Evolutionary conservation across 2,113 vertebrate genomes (phyloP).

Genomic region (Prietella phreatophila): DNA sequence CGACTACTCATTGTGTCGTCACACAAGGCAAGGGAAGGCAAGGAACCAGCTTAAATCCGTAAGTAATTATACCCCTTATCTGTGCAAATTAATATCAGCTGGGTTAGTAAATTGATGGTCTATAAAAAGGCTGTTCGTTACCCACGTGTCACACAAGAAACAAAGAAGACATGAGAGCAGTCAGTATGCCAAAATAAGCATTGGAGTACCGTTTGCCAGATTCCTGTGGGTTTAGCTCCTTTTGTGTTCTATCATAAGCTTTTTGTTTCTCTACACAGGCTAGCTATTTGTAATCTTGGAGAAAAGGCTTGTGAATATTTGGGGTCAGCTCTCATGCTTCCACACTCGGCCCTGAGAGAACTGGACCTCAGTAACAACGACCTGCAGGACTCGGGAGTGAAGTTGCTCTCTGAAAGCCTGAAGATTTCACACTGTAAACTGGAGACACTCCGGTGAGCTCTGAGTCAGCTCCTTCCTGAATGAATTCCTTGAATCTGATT

Average conservation of each 20-base stretch:
- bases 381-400: conserved; percentile 13
- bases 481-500: not conserved
- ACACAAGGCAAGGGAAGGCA: too few species aligned
- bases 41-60: too few species aligned
- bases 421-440: not conserved
- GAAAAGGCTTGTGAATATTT: conserved; percentile 19
- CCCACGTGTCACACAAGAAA: not conserved
- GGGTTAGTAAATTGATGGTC: too few species aligned
- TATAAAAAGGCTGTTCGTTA: too few species aligned
- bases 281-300: conserved; percentile 21
- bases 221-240: not conserved
- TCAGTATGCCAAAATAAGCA: not conserved
- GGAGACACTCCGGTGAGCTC: not conserved
- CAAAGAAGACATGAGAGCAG: not conserved
- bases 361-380: conserved; percentile 33
- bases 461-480: not conserved
- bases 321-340: not conserved
- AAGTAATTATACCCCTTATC: too few species aligned
- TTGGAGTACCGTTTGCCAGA: not conserved
- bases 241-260: not conserved
- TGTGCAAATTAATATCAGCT: too few species aligned
- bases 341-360: not conserved
- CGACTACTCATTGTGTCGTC: too few species aligned
- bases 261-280: not conserved
- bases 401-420: conserved; percentile 4